A percentile compares a stretch with the other conserved stretches of the same genome.
Evolutionary conservation across 2,113 vertebrate genomes (phyloP).

Genomic region (Patagioenas fasciata): DNA sequence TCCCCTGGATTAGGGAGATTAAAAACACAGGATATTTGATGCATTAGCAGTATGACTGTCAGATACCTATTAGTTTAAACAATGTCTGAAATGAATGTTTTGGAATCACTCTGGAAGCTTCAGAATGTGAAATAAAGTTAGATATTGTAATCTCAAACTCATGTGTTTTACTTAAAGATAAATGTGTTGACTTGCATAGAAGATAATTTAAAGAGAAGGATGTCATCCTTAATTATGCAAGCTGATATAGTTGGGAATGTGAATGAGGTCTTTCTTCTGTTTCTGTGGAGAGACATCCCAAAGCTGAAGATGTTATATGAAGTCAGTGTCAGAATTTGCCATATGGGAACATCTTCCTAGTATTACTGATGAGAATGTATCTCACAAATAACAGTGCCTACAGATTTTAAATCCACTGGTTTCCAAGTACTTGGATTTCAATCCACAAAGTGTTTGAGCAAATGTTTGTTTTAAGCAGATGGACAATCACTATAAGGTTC

Average conservation of each 20-base stretch:
- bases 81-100: slow-evolving; percentile 12
- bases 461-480: neutral
- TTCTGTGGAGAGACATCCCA: neutral
- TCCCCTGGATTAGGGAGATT: neutral
- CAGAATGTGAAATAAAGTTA: slow-evolving; percentile 60
- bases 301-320: neutral
- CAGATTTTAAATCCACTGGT: neutral
- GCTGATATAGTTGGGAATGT: neutral
- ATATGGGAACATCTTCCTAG: neutral
- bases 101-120: slow-evolving; percentile 16
- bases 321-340: neutral
- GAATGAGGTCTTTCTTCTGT: neutral
- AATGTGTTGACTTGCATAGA: neutral
- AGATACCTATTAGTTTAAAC: neutral
- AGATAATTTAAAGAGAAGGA: neutral
- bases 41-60: neutral
- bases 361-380: neutral
- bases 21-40: neutral
- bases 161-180: neutral
- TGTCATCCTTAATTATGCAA: neutral
- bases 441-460: neutral
- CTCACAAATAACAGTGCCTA: neutral
- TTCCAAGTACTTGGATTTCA: neutral
- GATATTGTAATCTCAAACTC: neutral
- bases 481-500: neutral